phyloP scores from a whole-genome alignment of 2,113 vertebrate species.

The Nymphicus hollandicus region DNA sequence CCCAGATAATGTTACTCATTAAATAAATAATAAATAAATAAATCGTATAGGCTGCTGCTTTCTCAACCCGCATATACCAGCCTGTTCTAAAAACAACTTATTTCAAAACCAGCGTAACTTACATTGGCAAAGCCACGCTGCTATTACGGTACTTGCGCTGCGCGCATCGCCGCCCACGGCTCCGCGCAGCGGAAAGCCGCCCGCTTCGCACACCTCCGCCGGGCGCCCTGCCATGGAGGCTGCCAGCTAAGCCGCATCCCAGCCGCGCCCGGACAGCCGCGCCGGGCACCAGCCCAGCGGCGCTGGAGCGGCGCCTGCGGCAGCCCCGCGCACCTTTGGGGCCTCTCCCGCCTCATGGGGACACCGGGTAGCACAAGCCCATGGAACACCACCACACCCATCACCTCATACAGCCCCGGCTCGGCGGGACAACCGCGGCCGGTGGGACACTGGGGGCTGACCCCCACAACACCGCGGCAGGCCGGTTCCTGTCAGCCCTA shows the following conservation, averaged over 20 bases:
- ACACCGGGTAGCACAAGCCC: no score
- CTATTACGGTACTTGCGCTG: not conserved
- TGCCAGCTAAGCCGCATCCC: not conserved
- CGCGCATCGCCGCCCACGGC: fast-evolving
- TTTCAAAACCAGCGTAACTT: fast-evolving
- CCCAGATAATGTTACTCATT: not conserved
- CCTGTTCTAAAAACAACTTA: fast-evolving
- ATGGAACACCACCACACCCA: not conserved
- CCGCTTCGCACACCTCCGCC: not conserved
- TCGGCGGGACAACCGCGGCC: no score
- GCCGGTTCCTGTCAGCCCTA: not conserved
- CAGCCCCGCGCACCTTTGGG: not conserved
- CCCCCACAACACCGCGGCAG: no score
- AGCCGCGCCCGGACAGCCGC: not conserved
- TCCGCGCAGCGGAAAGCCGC: not conserved
- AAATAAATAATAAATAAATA: not conserved
- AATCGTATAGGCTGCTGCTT: fast-evolving
- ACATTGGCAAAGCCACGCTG: fast-evolving
- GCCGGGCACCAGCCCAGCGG: not conserved
- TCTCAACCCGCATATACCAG: fast-evolving
- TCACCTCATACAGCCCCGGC: not conserved
- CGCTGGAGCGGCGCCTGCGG: not conserved
- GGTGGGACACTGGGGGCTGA: fast-evolving
- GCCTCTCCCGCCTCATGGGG: not conserved
- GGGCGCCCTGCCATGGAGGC: not conserved